These are phyloP conservation scores for Otus sunia DNA, from an alignment of 2,113 vertebrate genomes.

Conservation along the genomic window DNA sequence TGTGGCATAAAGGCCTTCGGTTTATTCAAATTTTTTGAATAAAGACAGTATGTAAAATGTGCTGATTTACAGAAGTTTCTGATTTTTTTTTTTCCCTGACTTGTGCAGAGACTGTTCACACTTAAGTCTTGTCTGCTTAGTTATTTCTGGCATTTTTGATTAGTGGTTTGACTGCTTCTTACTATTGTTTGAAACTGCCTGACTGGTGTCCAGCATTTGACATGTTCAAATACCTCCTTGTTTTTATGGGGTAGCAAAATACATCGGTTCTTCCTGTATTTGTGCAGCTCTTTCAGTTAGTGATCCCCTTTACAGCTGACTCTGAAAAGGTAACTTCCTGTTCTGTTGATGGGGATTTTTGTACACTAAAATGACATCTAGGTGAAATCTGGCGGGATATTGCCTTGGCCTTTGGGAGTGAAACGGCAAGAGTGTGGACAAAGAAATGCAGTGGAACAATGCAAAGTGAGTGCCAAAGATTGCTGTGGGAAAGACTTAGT, in stretches of 20 bases:
- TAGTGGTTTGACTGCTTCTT: not conserved
- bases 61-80: not conserved
- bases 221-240: fast-evolving
- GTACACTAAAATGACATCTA: not conserved
- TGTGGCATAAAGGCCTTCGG: constrained; percentile 76
- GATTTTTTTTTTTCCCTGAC: not conserved
- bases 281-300: not conserved
- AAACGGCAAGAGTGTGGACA: not conserved
- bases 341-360: not conserved
- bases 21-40: constrained; percentile 49
- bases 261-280: not conserved
- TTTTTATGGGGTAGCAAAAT: not conserved
- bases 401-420: not conserved
- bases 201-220: not conserved
- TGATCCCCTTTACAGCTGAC: not conserved
- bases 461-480: not conserved
- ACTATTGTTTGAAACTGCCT: not conserved
- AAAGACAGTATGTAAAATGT: constrained; percentile 22
- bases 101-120: not conserved
- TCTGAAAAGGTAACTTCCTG: not conserved
- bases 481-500: not conserved
- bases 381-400: not conserved
- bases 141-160: not conserved
- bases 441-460: not conserved
- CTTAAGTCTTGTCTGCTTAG: not conserved